Base-by-base conservation (phyloP, 1,140 invertebrate genomes). In the Papilio machaon region DNA sequence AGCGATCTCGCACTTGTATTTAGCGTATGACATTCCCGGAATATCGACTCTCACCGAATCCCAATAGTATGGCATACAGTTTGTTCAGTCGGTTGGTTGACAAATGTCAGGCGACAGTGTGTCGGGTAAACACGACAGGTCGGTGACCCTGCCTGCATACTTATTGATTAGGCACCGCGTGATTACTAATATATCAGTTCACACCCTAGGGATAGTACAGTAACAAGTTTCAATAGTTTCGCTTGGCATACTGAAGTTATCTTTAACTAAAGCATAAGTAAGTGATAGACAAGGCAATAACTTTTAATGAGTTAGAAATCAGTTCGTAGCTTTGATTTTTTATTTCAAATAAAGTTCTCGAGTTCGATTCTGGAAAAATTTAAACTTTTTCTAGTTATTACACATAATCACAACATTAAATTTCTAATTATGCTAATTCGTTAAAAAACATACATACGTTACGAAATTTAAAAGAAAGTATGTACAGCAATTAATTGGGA, bases 71-170 rank as follows among this genome's bases (percentile, higher is more conserved):
- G 86, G 82, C 85, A 88, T 87, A 91, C 84, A 85, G 87, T 89
- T 87, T 85, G 83, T 76, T 70, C 83, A 85, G 91, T 93, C 90
- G 90, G 92, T 89, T 89, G 89, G 92, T 93, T 91, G 90, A 92
- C 87, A 89, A 82, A 58, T 58, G 54, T 19, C 54, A 58, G 84
- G 83, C 85, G 86, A 85, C 84, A 86, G 86, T 83, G 86, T 80
- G 81, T 83, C 89, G 80, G 76, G 89, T 86, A 90, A 92, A 92
- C 88, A 91, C 81, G 77, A 76, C 75, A 84, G 91, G 89, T 93
- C 91, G 88, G 86, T 89, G 89, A 92, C 89, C 91, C 83, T 30
- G 76, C 79, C 83, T 76, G 73, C 85, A 85, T 81, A 81, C 75
- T 85, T 88, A 89, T 91, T 91, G 89, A 91, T 92, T 91, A 88